Percentiles rank a stretch among this genome's conserved stretches.
phyloP scores from a whole-genome alignment of 2,797 vertebrate species.

The Muscicapa comitata region DNA sequence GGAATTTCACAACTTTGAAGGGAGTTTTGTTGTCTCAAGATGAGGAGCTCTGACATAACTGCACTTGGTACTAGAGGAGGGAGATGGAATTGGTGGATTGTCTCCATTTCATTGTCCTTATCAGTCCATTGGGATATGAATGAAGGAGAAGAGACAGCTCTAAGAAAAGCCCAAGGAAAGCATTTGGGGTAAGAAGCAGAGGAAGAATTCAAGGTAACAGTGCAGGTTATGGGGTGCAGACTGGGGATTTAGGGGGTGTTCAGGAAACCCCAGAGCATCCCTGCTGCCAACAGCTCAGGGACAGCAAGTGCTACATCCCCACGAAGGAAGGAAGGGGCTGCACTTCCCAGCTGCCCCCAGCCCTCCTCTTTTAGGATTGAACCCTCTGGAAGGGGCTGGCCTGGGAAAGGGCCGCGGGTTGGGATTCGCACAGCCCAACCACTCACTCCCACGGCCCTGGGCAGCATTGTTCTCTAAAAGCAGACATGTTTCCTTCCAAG shows the following conservation, averaged over 20 bases:
- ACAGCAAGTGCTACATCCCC: fast-evolving
- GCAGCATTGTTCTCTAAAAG: conserved; percentile 56
- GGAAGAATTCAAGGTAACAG: not conserved
- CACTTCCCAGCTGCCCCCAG: not conserved
- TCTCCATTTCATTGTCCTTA: not conserved
- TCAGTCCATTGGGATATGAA: fast-evolving
- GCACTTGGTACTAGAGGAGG: fast-evolving
- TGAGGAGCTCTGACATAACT: not conserved
- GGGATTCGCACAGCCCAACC: conserved; percentile 14
- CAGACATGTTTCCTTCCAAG: conserved; percentile 67
- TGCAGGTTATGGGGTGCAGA: not conserved
- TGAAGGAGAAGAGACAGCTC: not conserved
- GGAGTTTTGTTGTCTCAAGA: not conserved
- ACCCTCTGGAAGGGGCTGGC: not conserved
- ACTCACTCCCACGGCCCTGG: conserved; percentile 56
- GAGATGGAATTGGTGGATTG: not conserved
- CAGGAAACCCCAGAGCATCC: not conserved
- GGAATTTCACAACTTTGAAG: not conserved
- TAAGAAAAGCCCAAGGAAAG: not conserved
- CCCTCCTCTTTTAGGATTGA: not conserved
- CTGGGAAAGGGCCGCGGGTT: not conserved
- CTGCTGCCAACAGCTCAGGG: not conserved
- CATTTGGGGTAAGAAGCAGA: not conserved
- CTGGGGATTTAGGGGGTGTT: fast-evolving
- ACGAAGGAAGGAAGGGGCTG: not conserved